These are phyloP conservation scores for Myopa testacea DNA, from an alignment of 2,888 invertebrate species.

Conservation along the genomic window DNA sequence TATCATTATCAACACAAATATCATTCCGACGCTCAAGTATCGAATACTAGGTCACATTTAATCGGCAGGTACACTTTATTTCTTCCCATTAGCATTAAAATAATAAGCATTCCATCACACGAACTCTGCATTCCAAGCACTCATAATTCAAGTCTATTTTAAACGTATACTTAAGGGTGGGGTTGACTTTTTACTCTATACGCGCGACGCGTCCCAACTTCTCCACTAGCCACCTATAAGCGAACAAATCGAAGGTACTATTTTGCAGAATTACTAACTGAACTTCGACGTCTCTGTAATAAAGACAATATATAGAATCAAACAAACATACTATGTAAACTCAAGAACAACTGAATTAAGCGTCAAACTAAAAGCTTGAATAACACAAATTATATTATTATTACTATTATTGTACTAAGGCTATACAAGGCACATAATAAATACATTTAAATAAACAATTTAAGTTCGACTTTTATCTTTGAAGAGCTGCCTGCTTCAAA, in stretches of 20 bases:
- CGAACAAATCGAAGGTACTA: neutral
- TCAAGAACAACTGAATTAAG: neutral
- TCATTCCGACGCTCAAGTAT: neutral
- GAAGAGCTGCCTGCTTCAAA: conserved; percentile 20
- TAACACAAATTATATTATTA: neutral
- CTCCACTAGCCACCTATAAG: too few species aligned
- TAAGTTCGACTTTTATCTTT: too few species aligned
- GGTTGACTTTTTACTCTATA: neutral
- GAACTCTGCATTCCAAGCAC: neutral
- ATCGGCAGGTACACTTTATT: neutral
- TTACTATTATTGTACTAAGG: neutral
- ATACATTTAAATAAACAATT: neutral
- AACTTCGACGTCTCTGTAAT: neutral
- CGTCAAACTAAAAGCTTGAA: neutral
- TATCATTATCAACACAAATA: too few species aligned
- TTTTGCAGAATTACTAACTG: neutral
- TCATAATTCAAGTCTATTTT: neutral
- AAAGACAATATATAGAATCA: neutral
- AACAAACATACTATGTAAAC: neutral
- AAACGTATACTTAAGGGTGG: neutral
- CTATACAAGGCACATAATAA: neutral
- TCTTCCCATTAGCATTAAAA: neutral
- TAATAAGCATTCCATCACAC: neutral
- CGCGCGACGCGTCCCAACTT: too few species aligned
- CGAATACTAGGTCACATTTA: neutral